Conservation (phyloP, 2,888 invertebrate species). For the Lochmaea capreae region DNA sequence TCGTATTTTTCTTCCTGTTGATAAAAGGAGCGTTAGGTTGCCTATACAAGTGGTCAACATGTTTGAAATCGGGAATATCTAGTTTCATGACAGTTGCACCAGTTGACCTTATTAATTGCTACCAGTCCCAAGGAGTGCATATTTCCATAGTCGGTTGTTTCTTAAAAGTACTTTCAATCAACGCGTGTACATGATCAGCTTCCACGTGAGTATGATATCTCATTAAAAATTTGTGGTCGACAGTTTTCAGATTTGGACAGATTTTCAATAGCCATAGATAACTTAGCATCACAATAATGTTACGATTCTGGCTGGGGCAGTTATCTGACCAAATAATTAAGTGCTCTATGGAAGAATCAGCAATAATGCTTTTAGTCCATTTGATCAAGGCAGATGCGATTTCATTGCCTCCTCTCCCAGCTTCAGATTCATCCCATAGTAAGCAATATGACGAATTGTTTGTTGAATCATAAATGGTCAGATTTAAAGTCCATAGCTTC, state of each 20-base stretch:
- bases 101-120: constrained; percentile 7
- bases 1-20: constrained; percentile 15
- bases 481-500: constrained; percentile 21
- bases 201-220: no score
- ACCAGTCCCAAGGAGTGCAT: no score
- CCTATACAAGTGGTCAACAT: constrained; percentile 9
- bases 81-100: constrained; percentile 18
- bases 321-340: no score
- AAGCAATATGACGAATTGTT: constrained; percentile 21
- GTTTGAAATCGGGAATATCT: constrained; percentile 15
- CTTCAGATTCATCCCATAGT: constrained; percentile 23
- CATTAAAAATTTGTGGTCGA: no score
- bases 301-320: no score
- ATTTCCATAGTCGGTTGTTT: no score
- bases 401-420: constrained; percentile 21
- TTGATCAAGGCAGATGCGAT: not conserved
- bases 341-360: no score
- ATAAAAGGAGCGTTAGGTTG: constrained; percentile 7
- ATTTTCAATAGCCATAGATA: constrained; percentile 10
- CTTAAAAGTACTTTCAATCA: no score
- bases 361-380: no score
- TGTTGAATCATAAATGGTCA: constrained; percentile 19
- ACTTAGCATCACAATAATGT: not conserved
- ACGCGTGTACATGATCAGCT: no score
- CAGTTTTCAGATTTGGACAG: not conserved